These are phyloP conservation scores for Ptychodera flava DNA, from an alignment of 35 echinoderm and acorn worm genomes.

Conservation along the genomic window DNA sequence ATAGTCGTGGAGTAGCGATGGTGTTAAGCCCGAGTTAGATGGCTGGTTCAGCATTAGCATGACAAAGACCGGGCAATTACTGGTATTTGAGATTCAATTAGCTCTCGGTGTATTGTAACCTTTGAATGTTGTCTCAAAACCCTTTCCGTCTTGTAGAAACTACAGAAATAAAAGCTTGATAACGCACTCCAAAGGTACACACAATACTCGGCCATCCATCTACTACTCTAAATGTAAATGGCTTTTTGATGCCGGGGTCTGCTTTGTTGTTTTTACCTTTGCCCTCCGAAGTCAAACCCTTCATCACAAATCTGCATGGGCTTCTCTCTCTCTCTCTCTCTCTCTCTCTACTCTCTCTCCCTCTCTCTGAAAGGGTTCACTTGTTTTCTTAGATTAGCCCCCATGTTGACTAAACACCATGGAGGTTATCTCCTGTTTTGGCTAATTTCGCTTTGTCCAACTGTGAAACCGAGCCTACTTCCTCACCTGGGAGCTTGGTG, in stretches of 20 bases:
- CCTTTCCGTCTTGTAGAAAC: background rate
- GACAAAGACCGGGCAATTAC: background rate
- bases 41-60: background rate
- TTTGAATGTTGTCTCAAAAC: background rate
- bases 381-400: background rate
- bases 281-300: background rate
- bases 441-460: too few relatives aligned
- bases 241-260: background rate
- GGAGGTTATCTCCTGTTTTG: too few relatives aligned
- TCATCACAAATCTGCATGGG: background rate
- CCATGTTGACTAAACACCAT: background rate
- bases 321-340: too few relatives aligned
- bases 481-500: too few relatives aligned
- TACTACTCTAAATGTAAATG: background rate
- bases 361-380: background rate
- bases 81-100: background rate
- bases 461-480: too few relatives aligned
- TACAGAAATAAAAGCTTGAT: background rate
- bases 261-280: background rate
- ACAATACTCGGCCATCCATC: background rate
- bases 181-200: background rate
- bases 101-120: background rate
- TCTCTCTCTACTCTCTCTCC: too few relatives aligned
- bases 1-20: background rate
- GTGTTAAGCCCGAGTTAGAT: background rate